Evolutionary conservation across 2,888 invertebrate genomes (phyloP), one percentile per base, ranked within the genome.

Genomic region (Trachelus tabidus): DNA sequence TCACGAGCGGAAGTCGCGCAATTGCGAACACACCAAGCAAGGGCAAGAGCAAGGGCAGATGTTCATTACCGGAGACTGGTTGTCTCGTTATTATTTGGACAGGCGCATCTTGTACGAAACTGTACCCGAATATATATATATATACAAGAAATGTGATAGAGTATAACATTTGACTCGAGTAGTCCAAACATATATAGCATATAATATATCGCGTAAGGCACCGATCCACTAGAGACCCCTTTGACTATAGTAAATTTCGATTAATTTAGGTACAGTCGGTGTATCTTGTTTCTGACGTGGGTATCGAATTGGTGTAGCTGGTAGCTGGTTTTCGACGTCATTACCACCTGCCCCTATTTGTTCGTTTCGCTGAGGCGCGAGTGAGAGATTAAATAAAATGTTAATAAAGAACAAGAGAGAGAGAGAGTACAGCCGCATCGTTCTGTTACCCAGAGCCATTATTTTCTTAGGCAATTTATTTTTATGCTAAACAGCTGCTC

Each of bases 401-500:
- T 71, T n/a, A 56, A 73, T 68, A 69, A 68, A 33, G 37, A 68
- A 73, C 76, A 68, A 74, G 75, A 75, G 77, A 35, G 35, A 35
- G 1, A 35, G 69, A 37, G 73, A 35, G 56, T 40, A 35, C 12
- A 35, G 35, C 35, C 15, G 40, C 15, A 40, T 15, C 40, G 40
- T 40, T 15, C 40, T 6, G 40, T 40, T 15, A 40, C 15, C 40
- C 40, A 76, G 80, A 83, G 85, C 86, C 83, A 83, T 86, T 86
- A 86, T 87, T 85, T 85, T 85, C 79, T 83, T 85, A 82, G 85
- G 86, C 84, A 86, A 87, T 87, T 87, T 86, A 83, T 83, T 84
- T 82, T 85, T 84, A 86, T 85, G 87, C 85, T 87, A 87, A 87
- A 83, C 87, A 87, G 86, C 87, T 87, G 87, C 85, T 81, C 75